Conservation (phyloP, 1,140 invertebrate species). For the Drosophila insularis region DNA sequence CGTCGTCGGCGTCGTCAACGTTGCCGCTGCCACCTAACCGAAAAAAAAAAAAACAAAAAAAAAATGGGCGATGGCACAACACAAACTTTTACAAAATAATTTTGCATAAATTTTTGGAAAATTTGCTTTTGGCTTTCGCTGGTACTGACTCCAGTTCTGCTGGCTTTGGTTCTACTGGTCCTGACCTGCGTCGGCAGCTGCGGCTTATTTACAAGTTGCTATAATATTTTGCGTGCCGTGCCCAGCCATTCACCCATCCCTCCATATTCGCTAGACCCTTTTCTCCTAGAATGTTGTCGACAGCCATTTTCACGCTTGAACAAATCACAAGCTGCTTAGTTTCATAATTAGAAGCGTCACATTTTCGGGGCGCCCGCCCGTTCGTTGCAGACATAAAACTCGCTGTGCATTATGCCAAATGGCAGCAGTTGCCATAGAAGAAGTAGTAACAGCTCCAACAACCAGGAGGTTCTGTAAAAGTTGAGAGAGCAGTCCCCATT, state of each 20-base stretch:
- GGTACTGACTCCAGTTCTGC: conserved; percentile 23
- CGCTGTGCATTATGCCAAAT: conserved; percentile 73
- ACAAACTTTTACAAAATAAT: conserved; percentile 79
- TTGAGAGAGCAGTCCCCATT: conserved; percentile 3
- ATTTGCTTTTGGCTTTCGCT: conserved; percentile 73
- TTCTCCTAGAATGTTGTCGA: conserved; percentile 63
- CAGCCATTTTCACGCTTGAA: conserved; percentile 80
- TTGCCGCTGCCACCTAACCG: conserved; percentile 27
- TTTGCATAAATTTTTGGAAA: conserved; percentile 77
- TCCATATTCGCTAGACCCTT: background rate
- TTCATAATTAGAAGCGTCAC: conserved; percentile 81
- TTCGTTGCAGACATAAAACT: conserved; percentile 58
- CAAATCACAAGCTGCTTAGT: conserved; percentile 81
- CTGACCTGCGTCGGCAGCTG: conserved; percentile 58
- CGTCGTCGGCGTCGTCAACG: conserved; percentile 15
- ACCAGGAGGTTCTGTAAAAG: conserved; percentile 36
- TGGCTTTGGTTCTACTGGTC: conserved; percentile 17
- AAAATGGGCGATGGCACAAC: conserved; percentile 65
- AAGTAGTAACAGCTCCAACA: conserved; percentile 40
- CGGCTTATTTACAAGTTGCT: conserved; percentile 81
- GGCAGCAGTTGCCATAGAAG: conserved; percentile 37
- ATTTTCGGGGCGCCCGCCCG: conserved; percentile 61
- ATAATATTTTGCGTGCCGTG: conserved; percentile 77
- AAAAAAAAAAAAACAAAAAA: conserved; percentile 28
- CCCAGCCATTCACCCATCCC: background rate